Conservation (phyloP, 2,888 invertebrate species). For the Hymenopus coronatus region DNA sequence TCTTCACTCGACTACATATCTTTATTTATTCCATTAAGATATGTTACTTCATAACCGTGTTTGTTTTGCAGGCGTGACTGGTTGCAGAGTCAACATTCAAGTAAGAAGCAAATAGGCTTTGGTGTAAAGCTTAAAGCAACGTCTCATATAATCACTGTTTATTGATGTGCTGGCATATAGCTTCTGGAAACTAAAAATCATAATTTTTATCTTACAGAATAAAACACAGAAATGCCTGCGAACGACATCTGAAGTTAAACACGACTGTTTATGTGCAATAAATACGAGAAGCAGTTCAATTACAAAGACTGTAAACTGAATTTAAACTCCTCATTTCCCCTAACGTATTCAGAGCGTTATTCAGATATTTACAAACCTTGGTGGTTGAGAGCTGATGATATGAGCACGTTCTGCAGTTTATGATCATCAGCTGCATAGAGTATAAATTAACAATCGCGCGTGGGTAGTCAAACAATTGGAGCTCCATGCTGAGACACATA, state of each 20-base stretch:
- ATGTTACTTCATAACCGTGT: too few relatives aligned
- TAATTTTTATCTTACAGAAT: background rate
- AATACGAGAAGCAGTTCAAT: background rate
- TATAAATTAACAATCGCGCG: background rate
- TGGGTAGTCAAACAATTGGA: background rate
- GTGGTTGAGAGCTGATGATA: background rate
- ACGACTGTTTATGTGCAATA: background rate
- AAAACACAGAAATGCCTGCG: background rate
- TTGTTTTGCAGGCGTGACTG: too few relatives aligned
- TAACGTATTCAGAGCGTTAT: background rate
- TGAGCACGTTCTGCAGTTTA: background rate
- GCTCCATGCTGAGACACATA: background rate
- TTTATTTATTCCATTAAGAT: too few relatives aligned
- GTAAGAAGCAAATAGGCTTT: too few relatives aligned
- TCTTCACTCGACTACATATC: too few relatives aligned
- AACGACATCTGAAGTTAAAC: background rate
- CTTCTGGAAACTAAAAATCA: background rate
- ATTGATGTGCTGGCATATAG: background rate
- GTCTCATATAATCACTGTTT: background rate
- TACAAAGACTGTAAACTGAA: background rate
- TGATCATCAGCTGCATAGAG: background rate
- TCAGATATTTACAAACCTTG: background rate
- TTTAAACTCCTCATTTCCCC: background rate
- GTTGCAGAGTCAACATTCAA: too few relatives aligned
- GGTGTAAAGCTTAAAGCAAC: too few relatives aligned